Evolutionary conservation across 1,140 invertebrate species (phyloP), one percentile per base, ranked within the genome.

Genomic region (Acyrthosiphon pisum): DNA sequence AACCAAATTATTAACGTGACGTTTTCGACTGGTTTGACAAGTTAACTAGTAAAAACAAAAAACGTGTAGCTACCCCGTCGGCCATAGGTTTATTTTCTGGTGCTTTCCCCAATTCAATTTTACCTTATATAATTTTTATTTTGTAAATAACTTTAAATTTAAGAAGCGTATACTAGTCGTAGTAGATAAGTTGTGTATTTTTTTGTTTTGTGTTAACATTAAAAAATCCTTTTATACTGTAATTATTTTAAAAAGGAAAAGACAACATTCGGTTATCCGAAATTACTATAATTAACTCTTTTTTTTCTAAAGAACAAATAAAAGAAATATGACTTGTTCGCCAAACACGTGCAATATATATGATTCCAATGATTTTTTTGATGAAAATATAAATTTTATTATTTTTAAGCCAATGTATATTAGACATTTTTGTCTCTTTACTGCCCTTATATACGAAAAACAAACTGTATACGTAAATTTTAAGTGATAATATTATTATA

Each of bases 141-240:
- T 22, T 89, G 88, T 89, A 89, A 89, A 89, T 89, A 89, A 93
- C n/a, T 53, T 86, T 93, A 60, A 44, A 56, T 35, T 48, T 93
- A 93, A 86, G 46, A 93, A 81, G 48, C 91, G 81, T 86, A 93
- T 92, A 86, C 81, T 93, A 93, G 81, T 92, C 91, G 48, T 93
- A 93, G 81, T 20, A 6, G 46, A 86, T 93, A 93, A 93, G 91
- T 93, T 41, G 81, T 86, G 91, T 84, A 93, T 86, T 48, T 93
- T 92, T 81, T 91, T 84, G 53, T 90, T 41, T 90, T 90, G 89
- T 68, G 89, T 68, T 93, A 93, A n/a, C 81, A 22, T 20, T 81
- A 92, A 92, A 81, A 6, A 30, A 91, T 41, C 30, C 90, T 50
- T 91, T 91, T 46, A 81, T 91, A 81, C n/a, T 76, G 44, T 81